Conservation (phyloP, 2,888 invertebrate species). For the Drosophila neoperkinsi region DNA sequence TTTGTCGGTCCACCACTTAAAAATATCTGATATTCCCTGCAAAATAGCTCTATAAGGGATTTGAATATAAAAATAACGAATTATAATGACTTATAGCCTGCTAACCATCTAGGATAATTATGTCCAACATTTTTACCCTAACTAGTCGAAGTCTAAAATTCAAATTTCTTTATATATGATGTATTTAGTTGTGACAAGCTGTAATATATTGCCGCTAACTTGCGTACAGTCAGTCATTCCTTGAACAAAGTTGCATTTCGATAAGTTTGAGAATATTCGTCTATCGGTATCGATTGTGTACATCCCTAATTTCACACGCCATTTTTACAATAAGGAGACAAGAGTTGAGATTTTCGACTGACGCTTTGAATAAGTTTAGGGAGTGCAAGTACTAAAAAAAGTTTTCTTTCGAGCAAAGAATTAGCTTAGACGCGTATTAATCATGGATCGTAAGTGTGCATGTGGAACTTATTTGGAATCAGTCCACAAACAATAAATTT, state of each 20-base stretch:
- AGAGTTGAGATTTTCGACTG: constrained; percentile 41
- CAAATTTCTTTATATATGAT: not conserved
- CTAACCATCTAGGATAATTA: not conserved
- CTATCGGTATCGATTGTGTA: constrained; percentile 15
- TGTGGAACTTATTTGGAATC: not conserved
- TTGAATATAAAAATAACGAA: not conserved
- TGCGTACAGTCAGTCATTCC: not conserved
- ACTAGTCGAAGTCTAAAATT: not conserved
- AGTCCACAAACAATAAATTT: constrained; percentile 1
- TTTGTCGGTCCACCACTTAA: not conserved
- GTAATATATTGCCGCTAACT: constrained; percentile 4
- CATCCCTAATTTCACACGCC: constrained; percentile 61
- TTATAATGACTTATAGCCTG: not conserved
- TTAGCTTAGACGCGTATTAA: constrained; percentile 14
- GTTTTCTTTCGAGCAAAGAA: constrained; percentile 17
- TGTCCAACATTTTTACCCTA: not conserved
- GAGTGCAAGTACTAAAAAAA: constrained; percentile 5
- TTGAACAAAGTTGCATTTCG: not conserved
- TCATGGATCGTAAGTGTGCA: constrained; percentile 79
- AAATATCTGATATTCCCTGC: not conserved
- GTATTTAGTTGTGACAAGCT: too few species aligned
- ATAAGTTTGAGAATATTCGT: constrained; percentile 21
- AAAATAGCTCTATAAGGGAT: not conserved
- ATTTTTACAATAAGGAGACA: constrained; percentile 59
- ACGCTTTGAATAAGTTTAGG: constrained; percentile 35